Base-by-base conservation (phyloP, 1,140 invertebrate species). In the Diabrotica undecimpunctata region DNA sequence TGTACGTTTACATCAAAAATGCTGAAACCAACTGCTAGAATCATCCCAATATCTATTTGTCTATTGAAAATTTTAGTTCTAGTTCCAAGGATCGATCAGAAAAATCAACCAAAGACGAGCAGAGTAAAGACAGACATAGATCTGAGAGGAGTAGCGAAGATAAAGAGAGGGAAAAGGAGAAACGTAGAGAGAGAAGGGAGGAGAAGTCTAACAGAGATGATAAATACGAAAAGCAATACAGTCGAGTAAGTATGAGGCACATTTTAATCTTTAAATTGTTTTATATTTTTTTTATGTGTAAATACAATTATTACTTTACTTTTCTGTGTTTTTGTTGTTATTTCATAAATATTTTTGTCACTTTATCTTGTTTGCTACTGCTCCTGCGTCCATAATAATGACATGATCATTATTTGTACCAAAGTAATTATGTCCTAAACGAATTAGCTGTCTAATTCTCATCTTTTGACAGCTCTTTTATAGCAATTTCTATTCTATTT, bases 91-190 rank as follows among this genome's bases (percentile, higher is more conserved):
- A 74, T 57, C 67, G 62, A 61, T 52, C 56, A 6, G 73, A 74
- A 64, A 68, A 72, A 13, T 52, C 46, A 37, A 54, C 64, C 8
- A 66, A 62, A 7, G 58, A 61, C 59, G 76, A 79, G 55, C 80
- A 83, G 46, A 57, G 71, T 0, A 81, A 79, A 71, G 82, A 84
- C 51, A 83, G 83, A 72, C 78, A 81, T 62, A 65, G 38, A 35
- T 25, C 36, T 37, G 14, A 67, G 80, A 74, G 81, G 83, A 70
- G 83, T 14, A 82, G 81, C 54, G 77, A 79, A 53, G 79, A 78
- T 37, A 70, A 75, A 65, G 81, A 77, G 72, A 65, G 71, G 65
- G 63, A 65, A 72, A 71, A 71, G 75, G 68, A 66, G 74, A 51
- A 77, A 74, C 66, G 75, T 75, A 54, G 77, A 75, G 68, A 70